Evolutionary conservation across 2,888 invertebrate genomes (phyloP), one percentile per base, ranked within the genome.

Genomic region (Sphecodes monilicornis): DNA sequence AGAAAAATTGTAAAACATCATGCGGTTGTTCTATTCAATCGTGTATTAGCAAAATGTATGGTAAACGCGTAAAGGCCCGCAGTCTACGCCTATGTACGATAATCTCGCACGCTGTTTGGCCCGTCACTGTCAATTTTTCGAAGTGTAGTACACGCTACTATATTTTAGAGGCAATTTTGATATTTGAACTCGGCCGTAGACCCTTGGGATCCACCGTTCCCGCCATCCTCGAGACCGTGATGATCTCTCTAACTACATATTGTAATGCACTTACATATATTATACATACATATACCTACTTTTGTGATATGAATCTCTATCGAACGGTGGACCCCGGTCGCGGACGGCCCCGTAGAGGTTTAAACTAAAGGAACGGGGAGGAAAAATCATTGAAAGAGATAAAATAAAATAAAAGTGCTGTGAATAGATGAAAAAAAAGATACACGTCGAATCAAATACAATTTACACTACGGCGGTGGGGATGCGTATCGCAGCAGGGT

Each of bases 121-220:
- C 87, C 87, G 83, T 84, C 88, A 90, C 82, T 90, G 90, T 90
- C 90, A 90, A 90, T 90, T 90, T 88, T 77, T 88, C 86, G 68
- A 86, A 80, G 76, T 68, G 81, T 89, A 87, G 86, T 86, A 88
- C 88, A 88, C 83, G 79, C 86, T 89, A 88, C 50, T 89, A 91
- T 91, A 91, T 91, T 91, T 91, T 91, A 89, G 89, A 91, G 81
- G 90, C 88, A 80, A 88, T 84, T 90, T 90, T 90, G 82, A 81
- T 81, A 85, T 87, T 88, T 78, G 78, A 70, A 79, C 79, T 72
- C 75, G 77, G 29, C 29, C 64, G n/a, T 10, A 22, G 70, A 76
- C 84, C 74, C 43, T 69, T 81, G 64, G 78, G 79, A 72, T 74
- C 77, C 69, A 87, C 82, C 82, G 88, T 87, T 87, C 82, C 84